phyloP scores from a whole-genome alignment of 1,140 invertebrate genomes.

The Macrotrachela quadricornifera region DNA sequence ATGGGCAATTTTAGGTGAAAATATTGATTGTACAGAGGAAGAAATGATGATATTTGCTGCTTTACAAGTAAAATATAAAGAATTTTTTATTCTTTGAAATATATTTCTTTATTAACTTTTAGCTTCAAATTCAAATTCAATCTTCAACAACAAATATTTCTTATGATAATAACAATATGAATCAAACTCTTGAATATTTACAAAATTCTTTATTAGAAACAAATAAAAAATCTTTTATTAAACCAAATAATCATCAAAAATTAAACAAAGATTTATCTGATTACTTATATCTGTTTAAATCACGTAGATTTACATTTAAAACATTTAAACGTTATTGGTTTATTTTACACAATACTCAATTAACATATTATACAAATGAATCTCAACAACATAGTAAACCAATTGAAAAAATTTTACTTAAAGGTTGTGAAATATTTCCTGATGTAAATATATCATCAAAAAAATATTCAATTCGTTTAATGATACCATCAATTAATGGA shows the following conservation, averaged over 20 bases:
- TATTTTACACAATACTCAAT: slow-evolving; percentile 59
- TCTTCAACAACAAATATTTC: slow-evolving; percentile 18
- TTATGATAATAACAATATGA: too few relatives aligned
- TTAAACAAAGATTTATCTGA: not conserved
- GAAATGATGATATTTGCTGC: slow-evolving; percentile 96
- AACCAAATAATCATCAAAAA: too few relatives aligned
- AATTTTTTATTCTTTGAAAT: not conserved
- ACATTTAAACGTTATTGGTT: slow-evolving; percentile 76
- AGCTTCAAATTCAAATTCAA: slow-evolving; percentile 81
- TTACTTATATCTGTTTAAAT: slow-evolving; percentile 38
- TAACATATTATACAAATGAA: slow-evolving; percentile 55
- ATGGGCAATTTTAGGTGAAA: slow-evolving; percentile 87
- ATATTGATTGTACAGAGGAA: slow-evolving; percentile 94
- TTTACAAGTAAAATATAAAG: slow-evolving; percentile 41
- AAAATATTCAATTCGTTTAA: slow-evolving; percentile 79
- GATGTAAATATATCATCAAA: slow-evolving; percentile 75
- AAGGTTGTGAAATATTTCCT: slow-evolving; percentile 78
- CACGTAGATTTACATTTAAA: slow-evolving; percentile 72
- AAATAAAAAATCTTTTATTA: too few relatives aligned
- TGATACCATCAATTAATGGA: slow-evolving; percentile 70
- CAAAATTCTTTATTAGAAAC: too few relatives aligned
- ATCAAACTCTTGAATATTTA: too few relatives aligned
- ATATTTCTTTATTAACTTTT: slow-evolving; percentile 12
- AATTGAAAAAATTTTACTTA: slow-evolving; percentile 16
- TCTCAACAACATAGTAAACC: slow-evolving; percentile 42